Evolutionary conservation across 2,113 vertebrate species (phyloP), one percentile per base, ranked within the genome.

Genomic region (Fregata magnificens): DNA sequence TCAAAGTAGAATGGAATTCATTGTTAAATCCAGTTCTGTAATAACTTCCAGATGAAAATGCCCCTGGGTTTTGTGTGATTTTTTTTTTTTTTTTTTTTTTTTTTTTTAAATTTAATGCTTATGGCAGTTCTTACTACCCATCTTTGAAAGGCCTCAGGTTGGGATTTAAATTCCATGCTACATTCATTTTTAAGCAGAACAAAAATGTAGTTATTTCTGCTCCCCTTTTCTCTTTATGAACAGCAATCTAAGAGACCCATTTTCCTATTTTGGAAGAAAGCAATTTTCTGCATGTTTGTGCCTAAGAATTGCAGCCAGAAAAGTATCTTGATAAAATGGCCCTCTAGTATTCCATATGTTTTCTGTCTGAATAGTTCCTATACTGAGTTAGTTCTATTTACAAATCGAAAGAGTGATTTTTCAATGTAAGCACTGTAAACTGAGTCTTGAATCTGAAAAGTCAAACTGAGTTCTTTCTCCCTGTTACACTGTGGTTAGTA

Each of bases 271-370:
- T 72, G 70, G 86, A 82, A 93, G 58, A 85, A 96, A 82, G 65
- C 65, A 91, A 89, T 96, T 95, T 94, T 95, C 82, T 96, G 52
- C 61, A 42, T 86, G 36, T 82, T 91, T 94, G 40, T 92, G 83
- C 47, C 40, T 70, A 65, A 59, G 38, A 72, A 72, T 45, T 79
- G 53, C 36, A 93, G 69, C 45, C 77, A 85, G 90, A 87, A 85
- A 65, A 91, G 28, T 31, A 4, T 56, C 52, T 69, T 56, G 69
- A 44, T 71, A 69, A 89, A 87, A 73, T 53, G 40, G 3, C 20
- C 28, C 10, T 89, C 61, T 79, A 49, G 24, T 77, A 79, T 53
- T 76, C 49, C 42, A 2, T 76, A 18, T 61, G 26, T 88, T 90
- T 94, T 81, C 50, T 78, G 13, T 67, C 59, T 95, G 79, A 86